phyloP scores from a whole-genome alignment of 2,888 invertebrate species.

The Pyrocoelia pectoralis region DNA sequence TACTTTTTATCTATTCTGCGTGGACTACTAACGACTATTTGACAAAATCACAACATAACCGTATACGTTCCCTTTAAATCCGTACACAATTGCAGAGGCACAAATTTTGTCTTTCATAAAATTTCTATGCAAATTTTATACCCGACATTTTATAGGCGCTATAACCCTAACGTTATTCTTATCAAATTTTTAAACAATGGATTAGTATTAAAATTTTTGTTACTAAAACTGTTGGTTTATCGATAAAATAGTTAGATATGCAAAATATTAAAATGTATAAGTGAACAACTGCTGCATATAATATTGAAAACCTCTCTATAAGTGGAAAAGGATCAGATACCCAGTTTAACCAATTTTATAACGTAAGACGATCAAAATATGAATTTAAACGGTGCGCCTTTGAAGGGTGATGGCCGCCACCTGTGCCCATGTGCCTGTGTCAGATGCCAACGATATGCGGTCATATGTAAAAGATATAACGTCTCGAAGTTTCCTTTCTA shows the following conservation, averaged over 20 bases:
- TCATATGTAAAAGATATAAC: conserved; percentile 42
- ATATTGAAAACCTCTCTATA: conserved; percentile 34
- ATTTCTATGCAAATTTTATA: conserved; percentile 52
- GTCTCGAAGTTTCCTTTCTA: conserved; percentile 25
- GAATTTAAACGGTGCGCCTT: conserved; percentile 46
- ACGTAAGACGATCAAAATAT: conserved; percentile 44
- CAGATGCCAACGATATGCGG: conserved; percentile 43
- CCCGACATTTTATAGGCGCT: conserved; percentile 41
- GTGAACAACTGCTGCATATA: conserved; percentile 10
- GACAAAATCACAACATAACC: conserved; percentile 47
- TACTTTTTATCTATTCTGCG: conserved; percentile 33
- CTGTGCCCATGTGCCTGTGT: conserved; percentile 46
- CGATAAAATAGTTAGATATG: not conserved
- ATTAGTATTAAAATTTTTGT: not conserved
- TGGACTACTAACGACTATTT: conserved; percentile 39
- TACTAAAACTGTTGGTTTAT: not conserved
- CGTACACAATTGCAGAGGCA: conserved; percentile 40
- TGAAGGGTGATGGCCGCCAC: conserved; percentile 44
- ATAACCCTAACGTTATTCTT: conserved; percentile 13
- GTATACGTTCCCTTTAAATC: conserved; percentile 41
- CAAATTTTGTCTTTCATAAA: conserved; percentile 47
- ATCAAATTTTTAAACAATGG: conserved; percentile 5
- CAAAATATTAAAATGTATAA: conserved; percentile 4
- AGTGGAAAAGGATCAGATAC: conserved; percentile 35
- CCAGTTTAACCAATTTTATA: conserved; percentile 40